Conservation (phyloP, 2,888 invertebrate species). For the Cyclophora punctaria region DNA sequence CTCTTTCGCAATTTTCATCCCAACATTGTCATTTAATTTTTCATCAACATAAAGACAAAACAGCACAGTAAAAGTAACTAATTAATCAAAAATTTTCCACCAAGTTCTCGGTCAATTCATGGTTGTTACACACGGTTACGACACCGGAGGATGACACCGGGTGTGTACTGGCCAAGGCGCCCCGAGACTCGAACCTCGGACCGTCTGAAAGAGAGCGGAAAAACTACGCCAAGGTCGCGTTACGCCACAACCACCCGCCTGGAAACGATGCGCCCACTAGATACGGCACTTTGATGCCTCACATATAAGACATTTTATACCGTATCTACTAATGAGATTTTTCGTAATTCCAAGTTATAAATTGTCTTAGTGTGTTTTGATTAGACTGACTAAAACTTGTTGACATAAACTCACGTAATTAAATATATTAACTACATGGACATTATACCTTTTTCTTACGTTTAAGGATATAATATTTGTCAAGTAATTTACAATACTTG, state of each 20-base stretch:
- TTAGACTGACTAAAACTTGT: background rate
- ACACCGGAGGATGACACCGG: slow-evolving; percentile 27
- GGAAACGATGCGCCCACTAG: slow-evolving; percentile 43
- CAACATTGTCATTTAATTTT: too few species aligned
- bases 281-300: slow-evolving; percentile 29
- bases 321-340: slow-evolving; percentile 8
- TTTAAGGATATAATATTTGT: too few species aligned
- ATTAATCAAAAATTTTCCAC: too few species aligned
- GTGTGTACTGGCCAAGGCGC: slow-evolving; percentile 19
- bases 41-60: too few species aligned
- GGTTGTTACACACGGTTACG: slow-evolving; percentile 4
- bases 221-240: slow-evolving; percentile 67
- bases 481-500: too few species aligned
- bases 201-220: slow-evolving; percentile 72
- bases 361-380: too few species aligned
- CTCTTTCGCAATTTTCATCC: too few species aligned
- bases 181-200: slow-evolving; percentile 47
- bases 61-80: too few species aligned
- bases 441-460: too few species aligned
- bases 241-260: slow-evolving; percentile 59
- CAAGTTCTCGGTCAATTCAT: slow-evolving; percentile 5
- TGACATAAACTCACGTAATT: background rate
- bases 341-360: background rate
- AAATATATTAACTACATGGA: background rate
- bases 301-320: slow-evolving; percentile 13